These are phyloP conservation scores for Cheilosia scutellata DNA, from an alignment of 2,888 invertebrate species.

Conservation along the genomic window DNA sequence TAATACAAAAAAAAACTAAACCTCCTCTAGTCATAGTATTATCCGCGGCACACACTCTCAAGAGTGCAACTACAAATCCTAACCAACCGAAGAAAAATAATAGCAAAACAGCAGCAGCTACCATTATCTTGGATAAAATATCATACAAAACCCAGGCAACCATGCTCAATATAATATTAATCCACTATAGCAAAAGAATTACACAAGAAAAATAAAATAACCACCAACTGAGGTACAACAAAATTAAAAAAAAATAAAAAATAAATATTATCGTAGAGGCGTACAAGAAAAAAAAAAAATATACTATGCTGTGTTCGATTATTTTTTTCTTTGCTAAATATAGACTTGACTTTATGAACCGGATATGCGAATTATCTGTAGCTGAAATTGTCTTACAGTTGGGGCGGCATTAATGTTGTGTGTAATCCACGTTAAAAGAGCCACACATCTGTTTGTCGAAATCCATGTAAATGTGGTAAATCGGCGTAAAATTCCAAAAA, in stretches of 20 bases:
- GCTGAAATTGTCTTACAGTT: slow-evolving; percentile 64
- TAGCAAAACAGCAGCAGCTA: slow-evolving; percentile 34
- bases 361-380: slow-evolving; percentile 73
- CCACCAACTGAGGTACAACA: slow-evolving; percentile 34
- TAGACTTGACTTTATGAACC: slow-evolving; percentile 73
- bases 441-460: slow-evolving; percentile 67
- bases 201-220: slow-evolving; percentile 30
- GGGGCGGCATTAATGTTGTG: slow-evolving; percentile 34
- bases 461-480: slow-evolving; percentile 52
- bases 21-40: slow-evolving; percentile 7
- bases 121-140: slow-evolving; percentile 56
- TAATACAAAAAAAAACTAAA: not conserved
- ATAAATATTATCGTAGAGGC: slow-evolving; percentile 59
- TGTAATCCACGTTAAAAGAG: slow-evolving; percentile 54
- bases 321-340: slow-evolving; percentile 68
- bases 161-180: slow-evolving; percentile 49
- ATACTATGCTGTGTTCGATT: slow-evolving; percentile 41
- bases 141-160: slow-evolving; percentile 43
- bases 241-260: slow-evolving; percentile 50
- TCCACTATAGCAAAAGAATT: slow-evolving; percentile 40
- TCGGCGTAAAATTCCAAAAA: slow-evolving; percentile 54
- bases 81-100: slow-evolving; percentile 28
- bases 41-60: slow-evolving; percentile 19
- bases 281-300: slow-evolving; percentile 27
- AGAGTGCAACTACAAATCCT: slow-evolving; percentile 61